phyloP scores from a whole-genome alignment of 2,888 invertebrate species.

The Blastobasis adustella region DNA sequence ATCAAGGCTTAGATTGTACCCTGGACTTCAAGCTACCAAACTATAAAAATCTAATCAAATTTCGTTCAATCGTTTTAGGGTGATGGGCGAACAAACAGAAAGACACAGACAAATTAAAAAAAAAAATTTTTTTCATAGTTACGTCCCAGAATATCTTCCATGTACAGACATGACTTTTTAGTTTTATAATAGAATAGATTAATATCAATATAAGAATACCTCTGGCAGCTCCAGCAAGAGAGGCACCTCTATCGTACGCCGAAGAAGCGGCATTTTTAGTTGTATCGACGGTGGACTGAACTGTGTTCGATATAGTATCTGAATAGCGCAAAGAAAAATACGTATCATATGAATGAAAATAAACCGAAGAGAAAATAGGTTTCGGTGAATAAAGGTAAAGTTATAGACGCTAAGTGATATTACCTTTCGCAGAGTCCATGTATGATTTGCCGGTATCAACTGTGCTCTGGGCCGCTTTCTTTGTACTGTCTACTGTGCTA shows the following conservation, averaged over 20 bases:
- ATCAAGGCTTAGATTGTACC: too few relatives aligned
- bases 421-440: constrained; percentile 54
- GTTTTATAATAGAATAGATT: too few relatives aligned
- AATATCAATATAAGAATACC: constrained; percentile 6
- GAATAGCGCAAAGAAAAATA: background rate
- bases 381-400: constrained; percentile 22
- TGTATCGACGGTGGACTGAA: constrained; percentile 10
- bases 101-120: background rate
- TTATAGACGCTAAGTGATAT: too few relatives aligned
- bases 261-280: constrained; percentile 16
- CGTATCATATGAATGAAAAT: too few relatives aligned
- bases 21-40: too few relatives aligned
- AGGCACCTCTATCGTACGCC: constrained; percentile 14
- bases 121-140: background rate
- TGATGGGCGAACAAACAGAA: too few relatives aligned
- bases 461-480: constrained; percentile 56
- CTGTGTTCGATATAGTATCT: constrained; percentile 14
- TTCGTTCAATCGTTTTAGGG: too few relatives aligned
- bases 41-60: too few relatives aligned
- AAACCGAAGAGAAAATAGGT: too few relatives aligned
- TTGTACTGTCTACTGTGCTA: constrained; percentile 52
- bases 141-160: too few relatives aligned
- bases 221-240: constrained; percentile 19
- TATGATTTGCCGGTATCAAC: constrained; percentile 45
- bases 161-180: too few relatives aligned